Evolutionary conservation across 2,797 vertebrate species (phyloP).

Genomic region (Chloroceryle inda): DNA sequence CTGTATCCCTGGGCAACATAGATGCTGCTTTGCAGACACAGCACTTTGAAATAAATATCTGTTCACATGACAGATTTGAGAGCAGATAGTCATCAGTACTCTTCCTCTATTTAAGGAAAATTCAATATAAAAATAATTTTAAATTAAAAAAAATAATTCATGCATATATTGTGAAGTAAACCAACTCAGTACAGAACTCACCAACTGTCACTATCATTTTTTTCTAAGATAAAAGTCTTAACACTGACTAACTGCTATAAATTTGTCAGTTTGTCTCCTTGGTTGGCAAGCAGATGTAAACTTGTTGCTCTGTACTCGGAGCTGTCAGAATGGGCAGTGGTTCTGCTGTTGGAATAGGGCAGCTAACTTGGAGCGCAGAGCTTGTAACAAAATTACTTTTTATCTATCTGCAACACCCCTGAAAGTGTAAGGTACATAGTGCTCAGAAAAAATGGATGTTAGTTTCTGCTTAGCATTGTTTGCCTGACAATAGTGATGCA

Average conservation of each 20-base stretch:
- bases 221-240: background rate
- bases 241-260: background rate
- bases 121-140: background rate
- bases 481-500: background rate
- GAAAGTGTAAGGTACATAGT: background rate
- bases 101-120: background rate
- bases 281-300: background rate
- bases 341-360: background rate
- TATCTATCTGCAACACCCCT: background rate
- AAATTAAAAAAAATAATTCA: background rate
- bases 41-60: background rate
- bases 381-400: background rate
- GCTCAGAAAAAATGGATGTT: background rate
- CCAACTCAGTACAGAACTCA: background rate
- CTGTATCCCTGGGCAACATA: slow-evolving; percentile 45
- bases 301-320: background rate
- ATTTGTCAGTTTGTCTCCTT: background rate
- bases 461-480: background rate
- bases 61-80: background rate
- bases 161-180: background rate
- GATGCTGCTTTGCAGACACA: background rate
- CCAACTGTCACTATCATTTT: background rate
- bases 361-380: background rate
- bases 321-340: background rate
- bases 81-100: background rate